A percentile compares a stretch with the other conserved stretches of the same genome.
Evolutionary conservation across 2,113 vertebrate genomes (phyloP).

Genomic region (Festucalex cinctus): DNA sequence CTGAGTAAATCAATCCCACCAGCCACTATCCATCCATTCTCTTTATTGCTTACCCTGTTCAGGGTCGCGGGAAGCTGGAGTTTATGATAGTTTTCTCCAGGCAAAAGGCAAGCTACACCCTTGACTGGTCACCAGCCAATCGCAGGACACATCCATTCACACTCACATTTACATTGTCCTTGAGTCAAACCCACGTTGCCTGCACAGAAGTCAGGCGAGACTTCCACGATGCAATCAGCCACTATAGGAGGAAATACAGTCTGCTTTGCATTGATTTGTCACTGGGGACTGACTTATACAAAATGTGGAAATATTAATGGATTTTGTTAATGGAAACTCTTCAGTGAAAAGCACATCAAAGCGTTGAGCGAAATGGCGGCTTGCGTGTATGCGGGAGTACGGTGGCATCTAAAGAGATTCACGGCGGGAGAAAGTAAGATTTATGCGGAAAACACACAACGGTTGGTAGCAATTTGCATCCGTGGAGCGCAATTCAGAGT

Average conservation of each 20-base stretch:
- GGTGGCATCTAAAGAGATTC: constrained; percentile 5
- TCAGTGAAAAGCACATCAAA: constrained; percentile 1
- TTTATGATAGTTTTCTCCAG: neutral
- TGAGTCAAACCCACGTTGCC: too few relatives aligned
- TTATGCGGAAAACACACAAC: constrained; percentile 40
- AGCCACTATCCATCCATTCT: neutral
- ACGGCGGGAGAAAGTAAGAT: constrained; percentile 19
- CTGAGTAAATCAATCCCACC: neutral
- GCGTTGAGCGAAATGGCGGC: neutral
- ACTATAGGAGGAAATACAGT: neutral
- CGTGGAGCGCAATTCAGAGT: constrained; percentile 60
- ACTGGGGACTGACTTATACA: neutral
- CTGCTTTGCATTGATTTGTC: neutral
- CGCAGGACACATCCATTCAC: neutral
- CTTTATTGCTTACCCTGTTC: neutral
- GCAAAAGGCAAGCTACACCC: neutral
- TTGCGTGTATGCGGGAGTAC: constrained; percentile 19
- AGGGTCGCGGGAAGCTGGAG: neutral
- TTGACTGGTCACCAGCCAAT: neutral
- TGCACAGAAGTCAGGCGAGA: neutral
- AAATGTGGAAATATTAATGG: neutral
- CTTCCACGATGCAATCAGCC: neutral
- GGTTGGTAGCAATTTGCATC: constrained; percentile 56
- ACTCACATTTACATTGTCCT: neutral
- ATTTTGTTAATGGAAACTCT: constrained; percentile 3